Percentiles rank a stretch among this genome's conserved stretches.
Evolutionary conservation across 2,888 invertebrate genomes (phyloP).

Genomic region (Acleris sparsana): DNA sequence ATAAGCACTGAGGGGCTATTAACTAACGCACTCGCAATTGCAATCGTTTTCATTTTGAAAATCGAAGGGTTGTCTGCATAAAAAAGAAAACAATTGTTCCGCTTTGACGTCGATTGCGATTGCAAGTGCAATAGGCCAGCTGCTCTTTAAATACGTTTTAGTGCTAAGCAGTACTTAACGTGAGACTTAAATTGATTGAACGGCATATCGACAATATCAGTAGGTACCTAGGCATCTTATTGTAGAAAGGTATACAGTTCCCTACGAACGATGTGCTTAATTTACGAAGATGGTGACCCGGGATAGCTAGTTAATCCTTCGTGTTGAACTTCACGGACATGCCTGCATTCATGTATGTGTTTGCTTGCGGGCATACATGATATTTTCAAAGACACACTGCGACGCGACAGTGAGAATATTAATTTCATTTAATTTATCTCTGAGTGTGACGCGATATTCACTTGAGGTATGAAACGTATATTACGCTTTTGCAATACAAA

Average conservation of each 20-base stretch:
- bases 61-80: too few species aligned
- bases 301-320: not conserved
- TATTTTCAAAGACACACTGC: not conserved
- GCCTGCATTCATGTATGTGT: not conserved
- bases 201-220: not conserved
- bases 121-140: too few species aligned
- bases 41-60: too few species aligned
- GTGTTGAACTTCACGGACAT: not conserved
- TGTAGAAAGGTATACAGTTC: not conserved
- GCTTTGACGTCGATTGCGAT: too few species aligned
- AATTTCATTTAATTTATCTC: not conserved
- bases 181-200: not conserved
- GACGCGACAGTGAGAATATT: not conserved
- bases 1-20: too few species aligned
- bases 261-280: not conserved
- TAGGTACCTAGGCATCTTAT: not conserved
- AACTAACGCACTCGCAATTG: too few species aligned
- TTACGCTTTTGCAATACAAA: too few species aligned
- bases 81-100: too few species aligned
- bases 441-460: too few species aligned
- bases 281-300: not conserved
- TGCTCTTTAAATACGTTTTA: too few species aligned
- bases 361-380: not conserved
- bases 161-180: not conserved
- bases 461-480: too few species aligned